These are phyloP conservation scores for Furcula furcula DNA, from an alignment of 2,888 invertebrate genomes.

Conservation along the genomic window DNA sequence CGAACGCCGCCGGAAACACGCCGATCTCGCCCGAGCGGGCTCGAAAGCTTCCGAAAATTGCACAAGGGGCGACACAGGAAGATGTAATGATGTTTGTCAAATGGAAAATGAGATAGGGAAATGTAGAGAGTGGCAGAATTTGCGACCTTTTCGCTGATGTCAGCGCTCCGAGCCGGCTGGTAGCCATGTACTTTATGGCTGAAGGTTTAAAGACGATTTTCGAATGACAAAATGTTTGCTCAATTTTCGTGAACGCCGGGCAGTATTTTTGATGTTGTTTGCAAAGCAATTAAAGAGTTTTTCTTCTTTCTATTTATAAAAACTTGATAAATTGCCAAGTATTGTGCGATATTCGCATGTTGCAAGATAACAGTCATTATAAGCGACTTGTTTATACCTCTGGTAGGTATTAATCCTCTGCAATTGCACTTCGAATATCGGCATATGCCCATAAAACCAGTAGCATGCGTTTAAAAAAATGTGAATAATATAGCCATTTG, in stretches of 20 bases:
- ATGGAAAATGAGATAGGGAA: slow-evolving; percentile 82
- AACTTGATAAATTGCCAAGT: too few species aligned
- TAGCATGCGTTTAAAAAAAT: slow-evolving; percentile 31
- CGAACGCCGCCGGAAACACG: slow-evolving; percentile 45
- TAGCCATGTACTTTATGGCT: slow-evolving; percentile 31
- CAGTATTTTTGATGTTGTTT: too few species aligned
- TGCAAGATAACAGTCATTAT: too few species aligned
- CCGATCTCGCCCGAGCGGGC: slow-evolving; percentile 54
- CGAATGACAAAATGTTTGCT: too few species aligned
- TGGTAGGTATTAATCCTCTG: too few species aligned
- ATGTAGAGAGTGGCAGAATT: slow-evolving; percentile 67
- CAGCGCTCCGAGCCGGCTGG: slow-evolving; percentile 32
- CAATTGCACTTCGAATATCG: too few species aligned
- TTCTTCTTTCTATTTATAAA: too few species aligned
- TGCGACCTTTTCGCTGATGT: slow-evolving; percentile 67
- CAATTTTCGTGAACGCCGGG: too few species aligned
- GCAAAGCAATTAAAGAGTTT: too few species aligned
- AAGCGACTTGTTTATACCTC: too few species aligned
- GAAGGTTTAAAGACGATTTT: slow-evolving; percentile 24
- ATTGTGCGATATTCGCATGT: too few species aligned
- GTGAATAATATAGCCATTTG: slow-evolving; percentile 37
- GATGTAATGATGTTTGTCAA: slow-evolving; percentile 81
- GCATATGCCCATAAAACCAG: too few species aligned
- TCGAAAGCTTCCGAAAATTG: slow-evolving; percentile 62
- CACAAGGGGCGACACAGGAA: slow-evolving; percentile 67